Conservation (phyloP, 2,113 vertebrate species). For the Heterotilapia buettikoferi region DNA sequence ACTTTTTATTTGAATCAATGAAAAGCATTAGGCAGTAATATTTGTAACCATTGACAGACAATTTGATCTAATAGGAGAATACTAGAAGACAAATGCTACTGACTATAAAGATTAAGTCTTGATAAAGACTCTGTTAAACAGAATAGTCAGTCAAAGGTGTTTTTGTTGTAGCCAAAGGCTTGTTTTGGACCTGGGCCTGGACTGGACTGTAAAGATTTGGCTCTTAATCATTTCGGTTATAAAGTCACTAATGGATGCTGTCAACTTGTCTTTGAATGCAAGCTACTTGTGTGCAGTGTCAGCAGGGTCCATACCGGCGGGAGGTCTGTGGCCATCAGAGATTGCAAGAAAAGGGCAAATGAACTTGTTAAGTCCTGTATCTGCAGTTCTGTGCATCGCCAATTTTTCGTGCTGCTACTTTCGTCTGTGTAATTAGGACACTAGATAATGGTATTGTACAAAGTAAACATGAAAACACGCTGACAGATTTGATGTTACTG, state of each 20-base stretch:
- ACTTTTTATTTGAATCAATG: neutral
- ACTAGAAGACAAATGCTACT: neutral
- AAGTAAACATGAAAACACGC: neutral
- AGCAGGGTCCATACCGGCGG: neutral
- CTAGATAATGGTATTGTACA: neutral
- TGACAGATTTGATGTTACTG: neutral
- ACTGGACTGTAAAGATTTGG: neutral
- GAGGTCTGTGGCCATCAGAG: neutral
- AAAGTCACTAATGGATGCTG: neutral
- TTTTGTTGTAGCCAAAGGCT: neutral
- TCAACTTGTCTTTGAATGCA: neutral
- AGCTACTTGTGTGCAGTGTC: neutral
- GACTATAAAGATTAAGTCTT: neutral
- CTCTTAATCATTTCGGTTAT: neutral
- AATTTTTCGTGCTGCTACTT: neutral
- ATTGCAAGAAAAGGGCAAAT: neutral
- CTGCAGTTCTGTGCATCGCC: neutral
- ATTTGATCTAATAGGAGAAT: neutral
- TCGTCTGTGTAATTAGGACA: neutral
- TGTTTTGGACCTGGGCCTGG: neutral
- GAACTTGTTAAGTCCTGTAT: neutral
- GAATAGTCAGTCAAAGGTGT: neutral
- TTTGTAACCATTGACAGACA: neutral
- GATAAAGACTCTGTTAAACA: neutral
- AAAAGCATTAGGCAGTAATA: neutral